Evolutionary conservation across 2,888 invertebrate species (phyloP).

Genomic region (Alsophila aescularia): DNA sequence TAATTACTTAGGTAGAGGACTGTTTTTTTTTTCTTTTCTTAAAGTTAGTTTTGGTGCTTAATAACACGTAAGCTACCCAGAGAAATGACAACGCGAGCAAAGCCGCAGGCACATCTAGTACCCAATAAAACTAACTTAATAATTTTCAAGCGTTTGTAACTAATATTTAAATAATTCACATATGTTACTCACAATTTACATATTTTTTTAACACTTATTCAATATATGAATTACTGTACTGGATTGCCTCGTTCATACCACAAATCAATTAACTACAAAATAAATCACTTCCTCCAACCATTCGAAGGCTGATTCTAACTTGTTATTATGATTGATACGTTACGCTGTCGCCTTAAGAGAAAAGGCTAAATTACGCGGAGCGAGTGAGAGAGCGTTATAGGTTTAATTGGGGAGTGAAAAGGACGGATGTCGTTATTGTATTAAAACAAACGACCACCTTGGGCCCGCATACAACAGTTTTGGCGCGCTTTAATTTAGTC

Average conservation of each 20-base stretch:
- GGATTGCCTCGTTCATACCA: slow-evolving; percentile 24
- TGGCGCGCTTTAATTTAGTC: slow-evolving; percentile 84
- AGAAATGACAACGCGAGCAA: no score
- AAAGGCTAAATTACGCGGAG: slow-evolving; percentile 66
- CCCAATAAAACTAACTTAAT: background rate
- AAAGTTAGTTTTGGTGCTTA: no score
- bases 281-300: slow-evolving; percentile 48
- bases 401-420: slow-evolving; percentile 64
- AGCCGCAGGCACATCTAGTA: no score
- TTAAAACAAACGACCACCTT: slow-evolving; percentile 84
- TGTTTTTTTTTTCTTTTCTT: no score
- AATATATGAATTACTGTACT: slow-evolving; percentile 16
- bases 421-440: slow-evolving; percentile 78
- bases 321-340: slow-evolving; percentile 56
- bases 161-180: slow-evolving; percentile 1
- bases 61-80: no score
- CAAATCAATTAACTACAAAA: slow-evolving; percentile 44
- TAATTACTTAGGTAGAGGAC: no score
- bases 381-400: slow-evolving; percentile 54
- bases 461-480: slow-evolving; percentile 81
- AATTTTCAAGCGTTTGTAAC: background rate
- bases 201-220: slow-evolving; percentile 21
- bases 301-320: slow-evolving; percentile 41
- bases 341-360: slow-evolving; percentile 75
- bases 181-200: slow-evolving; percentile 6